Conservation (phyloP, 92 coral and sea anemone genomes). For the Porites rus region DNA sequence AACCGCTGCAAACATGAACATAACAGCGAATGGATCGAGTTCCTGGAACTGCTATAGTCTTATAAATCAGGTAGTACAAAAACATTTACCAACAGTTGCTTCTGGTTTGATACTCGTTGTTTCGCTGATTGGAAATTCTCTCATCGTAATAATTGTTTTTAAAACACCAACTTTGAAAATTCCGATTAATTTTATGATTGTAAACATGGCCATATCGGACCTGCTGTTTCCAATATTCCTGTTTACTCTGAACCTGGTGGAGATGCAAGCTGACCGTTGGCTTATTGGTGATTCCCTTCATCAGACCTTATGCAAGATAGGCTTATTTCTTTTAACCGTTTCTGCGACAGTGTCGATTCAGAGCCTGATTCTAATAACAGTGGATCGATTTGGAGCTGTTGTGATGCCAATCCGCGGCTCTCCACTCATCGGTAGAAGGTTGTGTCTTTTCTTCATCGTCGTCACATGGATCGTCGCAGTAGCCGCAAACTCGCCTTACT, state of each 20-base stretch:
- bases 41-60: too few species aligned
- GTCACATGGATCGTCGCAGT: conserved; percentile 1
- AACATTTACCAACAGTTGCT: not conserved
- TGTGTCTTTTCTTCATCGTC: not conserved
- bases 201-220: not conserved
- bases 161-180: not conserved
- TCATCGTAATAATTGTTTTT: not conserved
- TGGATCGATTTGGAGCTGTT: conserved; percentile 8
- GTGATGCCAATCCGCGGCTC: not conserved
- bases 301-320: too few species aligned
- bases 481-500: not conserved
- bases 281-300: too few species aligned
- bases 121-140: not conserved
- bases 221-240: not conserved
- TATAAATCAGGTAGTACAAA: too few species aligned
- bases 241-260: not conserved
- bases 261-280: not conserved
- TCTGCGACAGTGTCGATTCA: not conserved
- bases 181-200: not conserved
- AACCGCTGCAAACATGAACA: too few species aligned
- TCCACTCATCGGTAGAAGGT: not conserved
- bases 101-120: not conserved
- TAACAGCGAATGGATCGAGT: too few species aligned
- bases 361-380: conserved; percentile 4
- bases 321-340: not conserved